Percentiles rank a stretch among this genome's conserved stretches.
These are phyloP conservation scores for Trinorchestia longiramus DNA, from an alignment of 1,140 invertebrate species.

Conservation along the genomic window DNA sequence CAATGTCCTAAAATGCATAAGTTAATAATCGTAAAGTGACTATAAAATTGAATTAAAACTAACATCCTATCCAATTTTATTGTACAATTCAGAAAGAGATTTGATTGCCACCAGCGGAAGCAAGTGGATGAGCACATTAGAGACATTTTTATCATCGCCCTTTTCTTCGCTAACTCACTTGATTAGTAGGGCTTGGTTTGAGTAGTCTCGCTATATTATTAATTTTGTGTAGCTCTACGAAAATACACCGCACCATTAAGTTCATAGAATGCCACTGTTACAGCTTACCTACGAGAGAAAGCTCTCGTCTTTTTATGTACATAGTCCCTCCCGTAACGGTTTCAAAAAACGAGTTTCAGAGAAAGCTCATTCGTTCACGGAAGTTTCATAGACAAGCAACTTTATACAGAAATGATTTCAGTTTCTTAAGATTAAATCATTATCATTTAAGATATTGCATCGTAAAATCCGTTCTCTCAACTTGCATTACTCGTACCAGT, in stretches of 20 bases:
- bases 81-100: conserved; percentile 31
- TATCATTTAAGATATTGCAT: conserved; percentile 44
- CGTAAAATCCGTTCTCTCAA: not conserved
- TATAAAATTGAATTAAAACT: conserved; percentile 40
- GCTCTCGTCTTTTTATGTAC: conserved; percentile 42
- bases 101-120: not conserved
- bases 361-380: not conserved
- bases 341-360: not conserved
- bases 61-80: conserved; percentile 16
- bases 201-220: not conserved
- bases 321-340: not conserved
- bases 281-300: conserved; percentile 34
- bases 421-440: conserved; percentile 38
- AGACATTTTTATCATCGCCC: not conserved
- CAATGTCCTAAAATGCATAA: conserved; percentile 10
- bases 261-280: conserved; percentile 52
- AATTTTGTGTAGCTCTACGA: conserved; percentile 41
- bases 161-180: not conserved
- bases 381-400: conserved; percentile 40
- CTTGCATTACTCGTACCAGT: not conserved
- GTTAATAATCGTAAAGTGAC: conserved; percentile 48
- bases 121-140: not conserved
- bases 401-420: conserved; percentile 47
- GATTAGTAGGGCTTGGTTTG: not conserved
- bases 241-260: conserved; percentile 36